Evolutionary conservation across 2,888 invertebrate species (phyloP), one percentile per base, ranked within the genome.

Genomic region (Leptogaster cylindrica): DNA sequence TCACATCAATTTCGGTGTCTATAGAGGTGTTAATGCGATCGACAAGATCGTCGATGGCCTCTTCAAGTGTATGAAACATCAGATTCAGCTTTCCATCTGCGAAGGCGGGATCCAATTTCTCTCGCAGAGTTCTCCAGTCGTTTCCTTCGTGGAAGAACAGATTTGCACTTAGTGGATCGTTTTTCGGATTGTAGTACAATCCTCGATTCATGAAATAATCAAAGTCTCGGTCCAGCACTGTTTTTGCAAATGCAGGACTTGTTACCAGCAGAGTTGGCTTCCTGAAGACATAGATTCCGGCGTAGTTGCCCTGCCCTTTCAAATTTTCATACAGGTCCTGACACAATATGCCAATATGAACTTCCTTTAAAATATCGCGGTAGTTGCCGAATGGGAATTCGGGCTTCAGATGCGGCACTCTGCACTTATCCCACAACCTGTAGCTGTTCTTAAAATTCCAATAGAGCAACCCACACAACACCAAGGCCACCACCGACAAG

Each of bases 91-190:
- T 72, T n/a, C 67, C 72, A 3, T 67, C 66, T 3, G 70, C 69
- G 48, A 73, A 73, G 8, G 71, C 71, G 6, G 71, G 71, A 12
- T 67, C 64, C 6, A 73, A 48, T 65, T 70, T 71, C 14, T 58
- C 23, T 20, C 73, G 31, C 10, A 72, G 61, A 4, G 10, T 36
- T 28, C 66, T 69, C 73, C 73, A 73, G 65, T 71, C 67, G 16
- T 31, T 41, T 18, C 71, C 70, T 12, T 70, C 70, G 33, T 70
- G 39, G 8, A 70, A 68, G 33, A 71, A 70, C n/a, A 73, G 23
- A 64, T 72, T 69, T n/a, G 66, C 65, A 8, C 69, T 67, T 14
- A 71, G 41, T 10, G 72, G 73, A 48, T 73, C 71, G 36, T 65
- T 25, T 52, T 70, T 63, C 51, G 51, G 63, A 66, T 73, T 70